Base-by-base conservation (phyloP, 2,113 vertebrate species). In the Labeo rohita region DNA sequence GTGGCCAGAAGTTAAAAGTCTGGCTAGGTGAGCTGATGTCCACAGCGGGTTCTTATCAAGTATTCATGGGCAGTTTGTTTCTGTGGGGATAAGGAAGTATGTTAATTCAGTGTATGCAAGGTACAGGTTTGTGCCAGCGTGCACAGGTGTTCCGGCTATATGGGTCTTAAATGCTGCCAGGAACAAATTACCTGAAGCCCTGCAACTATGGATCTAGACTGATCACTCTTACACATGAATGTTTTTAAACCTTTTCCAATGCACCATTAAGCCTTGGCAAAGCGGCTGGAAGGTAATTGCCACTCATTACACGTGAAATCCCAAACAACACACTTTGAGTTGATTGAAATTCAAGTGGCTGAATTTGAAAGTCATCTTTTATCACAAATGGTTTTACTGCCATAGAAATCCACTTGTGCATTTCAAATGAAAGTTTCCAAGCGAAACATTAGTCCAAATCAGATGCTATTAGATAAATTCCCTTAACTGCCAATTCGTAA, bases 231-330 rank as follows among this genome's bases (percentile, higher is more conserved):
- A 63, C 78, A 65, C 78, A 28, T 39, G 23, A 78, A 56, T 56
- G 59, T 63, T 80, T 80, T 61, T 43, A 65, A 80, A 28, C 79
- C 59, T 80, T 80, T 80, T 80, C 59, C 79, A 80, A 80, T 65
- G 43, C 59, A 65, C 39, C 56, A 65, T 80, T 80, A 65, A 65
- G 39, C 59, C 21, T 28, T 47, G 79, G 56, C 56, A 50, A 66
- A 66, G 15, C 2, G 21, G 23, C 11, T 81, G 59, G 23, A 81
- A 81, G 59, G 61, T 66, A 49, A 65, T 66, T 66, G 61, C 23
- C 21, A 16, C 36, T 81, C 45, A 81, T 80, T 80, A 80, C 56
- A 80, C 39, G 3, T 45, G 13, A 61, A 63, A 63, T 63, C 21
- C 39, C 59, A 63, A 80, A 79, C 16, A 61, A 23, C 59, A 65